Conservation (phyloP, 2,888 invertebrate species). For the Trichacis sp. region DNA sequence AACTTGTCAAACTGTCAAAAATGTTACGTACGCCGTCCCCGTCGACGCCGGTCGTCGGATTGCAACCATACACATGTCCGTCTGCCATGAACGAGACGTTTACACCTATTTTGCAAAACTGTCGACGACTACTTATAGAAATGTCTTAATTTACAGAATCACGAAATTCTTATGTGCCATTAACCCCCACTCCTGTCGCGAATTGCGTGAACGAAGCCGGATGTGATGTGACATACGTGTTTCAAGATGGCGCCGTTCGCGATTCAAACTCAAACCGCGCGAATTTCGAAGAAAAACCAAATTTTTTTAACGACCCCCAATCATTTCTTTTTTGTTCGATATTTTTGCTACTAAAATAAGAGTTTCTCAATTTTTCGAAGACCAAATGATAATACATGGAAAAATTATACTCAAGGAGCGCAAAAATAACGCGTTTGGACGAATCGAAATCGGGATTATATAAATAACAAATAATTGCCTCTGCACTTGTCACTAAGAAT, state of each 20-base stretch:
- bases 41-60: conserved; percentile 64
- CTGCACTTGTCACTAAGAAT: conserved; percentile 66
- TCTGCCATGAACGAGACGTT: conserved; percentile 67
- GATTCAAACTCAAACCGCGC: conserved; percentile 27
- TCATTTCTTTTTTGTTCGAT: no score
- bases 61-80: conserved; percentile 67
- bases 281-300: no score
- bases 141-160: conserved; percentile 54
- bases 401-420: no score
- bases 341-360: no score
- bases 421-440: no score
- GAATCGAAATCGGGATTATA: not conserved
- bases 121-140: conserved; percentile 46
- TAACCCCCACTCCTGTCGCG: conserved; percentile 56
- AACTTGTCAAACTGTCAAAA: conserved; percentile 60
- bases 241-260: conserved; percentile 65
- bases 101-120: conserved; percentile 47
- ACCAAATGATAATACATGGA: no score
- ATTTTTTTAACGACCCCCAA: no score
- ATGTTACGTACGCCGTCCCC: conserved; percentile 64
- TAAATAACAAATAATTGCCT: conserved; percentile 72
- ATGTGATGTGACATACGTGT: conserved; percentile 63
- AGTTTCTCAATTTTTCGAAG: no score
- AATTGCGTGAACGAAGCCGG: conserved; percentile 59
- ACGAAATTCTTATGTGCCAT: conserved; percentile 61